Evolutionary conservation across 2,113 vertebrate genomes (phyloP), one percentile per base, ranked within the genome.

Genomic region (Apodemus sylvaticus): DNA sequence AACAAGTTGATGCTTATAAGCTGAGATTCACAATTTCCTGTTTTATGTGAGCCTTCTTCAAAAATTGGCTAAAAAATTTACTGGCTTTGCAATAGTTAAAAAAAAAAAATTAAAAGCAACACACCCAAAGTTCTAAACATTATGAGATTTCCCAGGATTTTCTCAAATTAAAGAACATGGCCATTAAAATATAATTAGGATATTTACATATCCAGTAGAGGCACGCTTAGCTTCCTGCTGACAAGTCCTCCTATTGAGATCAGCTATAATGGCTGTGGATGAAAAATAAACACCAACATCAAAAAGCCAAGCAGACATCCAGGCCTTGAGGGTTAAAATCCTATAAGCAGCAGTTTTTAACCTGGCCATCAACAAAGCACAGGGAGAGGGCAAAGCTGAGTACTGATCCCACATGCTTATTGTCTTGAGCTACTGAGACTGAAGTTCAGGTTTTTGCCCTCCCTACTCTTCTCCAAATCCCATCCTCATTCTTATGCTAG

Each of bases 161-260:
- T 95, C 20, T 90, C 87, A 64, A 92, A 81, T 95, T 94, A 95
- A 94, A n/a, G 92, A 77, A 48, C 36, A 68, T 24, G 42, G 14
- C 53, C 71, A 95, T 92, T 89, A 92, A 94, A 90, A 79, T 95
- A 90, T 45, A 96, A 90, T 92, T 94, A 93, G 58, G 68, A 34
- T 79, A n/a, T 74, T 93, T 85, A 90, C 26, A 79, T 87, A 86
- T 85, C 70, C 42, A 88, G 17, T 77, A 97, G 93, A 92, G 55
- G n/a, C 64, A 95, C 7, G 55, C 55, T 66, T 58, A 71, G 45
- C 34, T 86, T 94, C 64, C 71, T 90, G 51, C 76, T 90, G 76
- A 88, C 16, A 53, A 76, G 7, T 81, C 14, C 36, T 92, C 51
- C n/a, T 53, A 71, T 53, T 53, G 76, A 94, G 64, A 95, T 90